Base-by-base conservation (phyloP, 2,113 vertebrate genomes). In the Onychostruthus taczanowskii region DNA sequence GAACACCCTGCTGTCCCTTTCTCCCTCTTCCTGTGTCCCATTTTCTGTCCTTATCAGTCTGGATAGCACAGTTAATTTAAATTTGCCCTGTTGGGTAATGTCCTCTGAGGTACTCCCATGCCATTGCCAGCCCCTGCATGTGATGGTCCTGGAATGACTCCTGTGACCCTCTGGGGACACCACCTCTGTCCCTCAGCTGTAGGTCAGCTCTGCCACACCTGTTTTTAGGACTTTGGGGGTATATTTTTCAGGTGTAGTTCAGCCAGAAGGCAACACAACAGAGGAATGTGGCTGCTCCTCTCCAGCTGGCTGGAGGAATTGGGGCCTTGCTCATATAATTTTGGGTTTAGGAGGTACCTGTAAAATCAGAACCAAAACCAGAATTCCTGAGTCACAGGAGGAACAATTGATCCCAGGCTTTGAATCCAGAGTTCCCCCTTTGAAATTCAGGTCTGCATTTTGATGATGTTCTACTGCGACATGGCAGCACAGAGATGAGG, bases 401-500 rank as follows among this genome's bases (percentile, higher is more conserved):
- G 23, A 89, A 28, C 11, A 16, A 49, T 66, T 46, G 46, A 67
- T 21, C 15, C 13, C 31, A 52, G 30, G 11, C 55, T 94, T 58
- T 43, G 37, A 59, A 30, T 58, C 20, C 37, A 35, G 17, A 52
- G 35, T 37, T 44, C 28, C 49, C 19, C 5, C 16, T 69, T 31
- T 78, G 61, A 75, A 67, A 82, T 50, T 67, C 35, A 91, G 46
- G 12, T 50, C 39, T 78, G 35, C 39, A 4, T 59, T 89, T 78
- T 55, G 46, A 44, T 58, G 37, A 67, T 73, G 26, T 49, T 3
- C 6, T 22, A 4, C 18, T 1, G 0, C 28, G 5, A 12, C 1
- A 0, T 4, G 22, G 78, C 23, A 39, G 56, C 53, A 30, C 44
- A 31, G 77, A 79, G 47, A 33, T 1, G 1, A 58, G 37, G 20